Evolutionary conservation across 2,888 invertebrate species (phyloP).

Genomic region (Apodemia zela): DNA sequence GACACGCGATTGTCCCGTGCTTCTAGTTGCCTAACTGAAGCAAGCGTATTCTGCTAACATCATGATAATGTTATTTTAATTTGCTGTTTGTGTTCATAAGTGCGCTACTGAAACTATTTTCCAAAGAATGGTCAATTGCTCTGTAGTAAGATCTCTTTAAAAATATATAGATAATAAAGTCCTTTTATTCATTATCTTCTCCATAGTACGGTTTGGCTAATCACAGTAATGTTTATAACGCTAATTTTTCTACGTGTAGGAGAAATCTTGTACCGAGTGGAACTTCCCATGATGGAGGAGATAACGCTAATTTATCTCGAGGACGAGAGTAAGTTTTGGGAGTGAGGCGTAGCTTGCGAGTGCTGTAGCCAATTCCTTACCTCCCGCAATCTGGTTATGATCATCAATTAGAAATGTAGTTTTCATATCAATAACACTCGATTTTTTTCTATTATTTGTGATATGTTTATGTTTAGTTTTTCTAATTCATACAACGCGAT

Average conservation of each 20-base stretch:
- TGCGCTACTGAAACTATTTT: conserved; percentile 47
- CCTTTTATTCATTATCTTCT: conserved; percentile 29
- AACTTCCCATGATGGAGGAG: conserved; percentile 96
- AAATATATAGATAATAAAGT: conserved; percentile 3
- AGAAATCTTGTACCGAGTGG: conserved; percentile 96
- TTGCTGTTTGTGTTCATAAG: conserved; percentile 60
- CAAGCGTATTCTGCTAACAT: conserved; percentile 39
- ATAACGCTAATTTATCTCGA: conserved; percentile 96
- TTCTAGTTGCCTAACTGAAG: conserved; percentile 75
- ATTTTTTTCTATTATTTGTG: conserved; percentile 63
- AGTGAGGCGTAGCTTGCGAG: conserved; percentile 84
- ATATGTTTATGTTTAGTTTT: conserved; percentile 68
- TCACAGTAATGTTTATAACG: conserved; percentile 69
- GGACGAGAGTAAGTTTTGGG: conserved; percentile 88
- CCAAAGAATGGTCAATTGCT: conserved; percentile 5
- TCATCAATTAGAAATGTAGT: conserved; percentile 81
- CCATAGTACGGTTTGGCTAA: conserved; percentile 43
- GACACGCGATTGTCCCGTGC: conserved; percentile 65
- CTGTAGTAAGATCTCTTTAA: background rate
- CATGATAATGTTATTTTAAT: conserved; percentile 43
- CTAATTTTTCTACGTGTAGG: conserved; percentile 83
- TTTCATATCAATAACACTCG: conserved; percentile 80
- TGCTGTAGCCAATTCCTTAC: conserved; percentile 81
- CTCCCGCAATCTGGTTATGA: conserved; percentile 82
- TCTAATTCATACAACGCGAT: conserved; percentile 69